These are phyloP conservation scores for Suillia variegata DNA, from an alignment of 2,888 invertebrate species.

Conservation along the genomic window DNA sequence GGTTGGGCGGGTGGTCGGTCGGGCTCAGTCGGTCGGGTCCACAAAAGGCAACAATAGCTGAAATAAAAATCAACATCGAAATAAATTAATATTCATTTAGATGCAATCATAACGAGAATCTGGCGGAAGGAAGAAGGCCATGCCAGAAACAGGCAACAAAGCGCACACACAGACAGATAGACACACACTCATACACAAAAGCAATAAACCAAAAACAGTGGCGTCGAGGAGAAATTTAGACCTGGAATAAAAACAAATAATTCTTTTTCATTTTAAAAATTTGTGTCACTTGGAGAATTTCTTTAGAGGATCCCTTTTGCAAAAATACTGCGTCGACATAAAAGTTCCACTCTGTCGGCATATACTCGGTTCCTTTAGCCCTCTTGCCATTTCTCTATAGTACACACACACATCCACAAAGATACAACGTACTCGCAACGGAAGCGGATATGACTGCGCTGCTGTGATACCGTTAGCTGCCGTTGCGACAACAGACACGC, in stretches of 20 bases:
- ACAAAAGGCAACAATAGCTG: not conserved
- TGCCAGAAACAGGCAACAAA: not conserved
- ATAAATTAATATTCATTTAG: constrained; percentile 20
- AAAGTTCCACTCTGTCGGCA: too few species aligned
- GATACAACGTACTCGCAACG: not conserved
- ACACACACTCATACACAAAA: not conserved
- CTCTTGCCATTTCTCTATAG: too few species aligned
- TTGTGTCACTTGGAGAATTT: too few species aligned
- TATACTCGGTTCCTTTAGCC: too few species aligned
- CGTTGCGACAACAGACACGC: not conserved
- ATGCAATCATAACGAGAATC: constrained; percentile 15
- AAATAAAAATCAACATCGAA: too few species aligned
- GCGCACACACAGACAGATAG: not conserved
- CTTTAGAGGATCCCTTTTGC: too few species aligned
- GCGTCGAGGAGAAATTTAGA: not conserved
- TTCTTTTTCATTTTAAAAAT: too few species aligned
- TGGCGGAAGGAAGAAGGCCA: not conserved
- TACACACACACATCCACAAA: too few species aligned
- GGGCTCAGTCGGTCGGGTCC: too few species aligned
- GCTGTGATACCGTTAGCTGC: not conserved
- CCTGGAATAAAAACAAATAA: too few species aligned
- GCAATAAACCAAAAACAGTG: not conserved
- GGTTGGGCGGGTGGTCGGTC: too few species aligned
- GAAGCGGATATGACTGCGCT: not conserved
- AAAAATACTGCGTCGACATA: too few species aligned